Base-by-base conservation (phyloP, 2,113 vertebrate genomes). In the Leucopsar rothschildi region DNA sequence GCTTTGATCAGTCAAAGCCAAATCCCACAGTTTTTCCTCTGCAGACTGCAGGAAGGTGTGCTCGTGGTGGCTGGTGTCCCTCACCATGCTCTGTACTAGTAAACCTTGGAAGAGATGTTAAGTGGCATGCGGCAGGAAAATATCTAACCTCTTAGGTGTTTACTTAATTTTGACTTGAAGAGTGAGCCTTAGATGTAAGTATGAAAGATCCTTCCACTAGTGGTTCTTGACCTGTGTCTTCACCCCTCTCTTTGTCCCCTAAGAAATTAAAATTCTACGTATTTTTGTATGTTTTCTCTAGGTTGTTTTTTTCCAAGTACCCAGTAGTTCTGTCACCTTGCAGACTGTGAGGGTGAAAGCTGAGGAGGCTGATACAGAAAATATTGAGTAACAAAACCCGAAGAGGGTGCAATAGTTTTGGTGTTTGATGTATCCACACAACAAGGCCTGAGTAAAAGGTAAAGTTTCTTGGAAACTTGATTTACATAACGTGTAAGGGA, bases 1-100 rank as follows among this genome's bases (percentile, higher is more conserved):
- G 25, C 17, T 47, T 61, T 49, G 24, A 14, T 60, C 17, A 50
- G 42, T 68, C 0, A 1, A 31, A 90, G 50, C 66, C 39, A 28
- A 77, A 56, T 86, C 4, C 33, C 19, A 6, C 0, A 5, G 20
- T 64, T 2, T 2, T 28, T 80, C 18, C 68, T 61, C 25, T 88
- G 45, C 33, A 73, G 71, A 16, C 59, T 3, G 5, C 25, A 50
- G 63, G 60, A 63, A 73, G 47, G 20, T 73, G 40, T 76, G 35
- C 25, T 72, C 40, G 9, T 79, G 80, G 14, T 79, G 66, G 11
- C 22, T n/a, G 39, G 25, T 56, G 72, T 82, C 56, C 12, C 49
- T 83, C 57, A 39, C 64, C 0, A 0, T 47, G 14, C 9, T 86
- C 19, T 18, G 6, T 61, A n/a, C 60, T 70, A 0, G 2, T 76